phyloP scores from a whole-genome alignment of 1,140 invertebrate genomes.

The Caenorhabditis elegans region DNA sequence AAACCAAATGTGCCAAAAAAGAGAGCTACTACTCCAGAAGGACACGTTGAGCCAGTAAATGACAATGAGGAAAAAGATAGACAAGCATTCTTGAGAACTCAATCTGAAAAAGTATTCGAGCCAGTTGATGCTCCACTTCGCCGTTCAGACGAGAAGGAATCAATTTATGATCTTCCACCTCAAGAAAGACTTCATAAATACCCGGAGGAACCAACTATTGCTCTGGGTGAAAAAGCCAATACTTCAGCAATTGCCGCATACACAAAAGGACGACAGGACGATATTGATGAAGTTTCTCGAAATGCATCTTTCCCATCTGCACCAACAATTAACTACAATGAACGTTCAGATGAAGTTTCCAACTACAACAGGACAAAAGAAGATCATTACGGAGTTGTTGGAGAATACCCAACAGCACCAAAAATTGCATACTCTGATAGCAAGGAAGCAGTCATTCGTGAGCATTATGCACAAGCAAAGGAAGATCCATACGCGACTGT shows the following conservation, averaged over 20 bases:
- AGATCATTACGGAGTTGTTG: background rate
- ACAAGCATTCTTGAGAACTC: constrained; percentile 31
- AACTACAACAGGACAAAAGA: background rate
- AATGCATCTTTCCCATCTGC: background rate
- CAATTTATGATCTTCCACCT: constrained; percentile 39
- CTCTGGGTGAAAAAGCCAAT: background rate
- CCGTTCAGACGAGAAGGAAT: constrained; percentile 38
- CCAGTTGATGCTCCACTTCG: background rate
- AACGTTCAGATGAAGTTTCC: background rate
- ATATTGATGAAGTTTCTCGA: background rate
- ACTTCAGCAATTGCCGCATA: background rate
- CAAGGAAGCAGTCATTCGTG: background rate
- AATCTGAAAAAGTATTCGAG: constrained; percentile 30
- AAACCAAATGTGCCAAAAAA: constrained; percentile 3
- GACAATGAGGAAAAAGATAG: background rate
- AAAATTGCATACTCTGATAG: constrained; percentile 10
- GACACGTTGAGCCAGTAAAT: background rate
- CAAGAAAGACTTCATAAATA: constrained; percentile 13
- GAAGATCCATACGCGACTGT: background rate
- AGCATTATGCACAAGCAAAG: background rate
- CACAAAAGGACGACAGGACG: background rate
- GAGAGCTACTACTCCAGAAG: constrained; percentile 15
- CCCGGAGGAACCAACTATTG: constrained; percentile 10
- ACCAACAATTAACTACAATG: background rate
- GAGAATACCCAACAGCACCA: background rate